Base-by-base conservation (phyloP, 2,113 vertebrate genomes). In the Callipepla californica region DNA sequence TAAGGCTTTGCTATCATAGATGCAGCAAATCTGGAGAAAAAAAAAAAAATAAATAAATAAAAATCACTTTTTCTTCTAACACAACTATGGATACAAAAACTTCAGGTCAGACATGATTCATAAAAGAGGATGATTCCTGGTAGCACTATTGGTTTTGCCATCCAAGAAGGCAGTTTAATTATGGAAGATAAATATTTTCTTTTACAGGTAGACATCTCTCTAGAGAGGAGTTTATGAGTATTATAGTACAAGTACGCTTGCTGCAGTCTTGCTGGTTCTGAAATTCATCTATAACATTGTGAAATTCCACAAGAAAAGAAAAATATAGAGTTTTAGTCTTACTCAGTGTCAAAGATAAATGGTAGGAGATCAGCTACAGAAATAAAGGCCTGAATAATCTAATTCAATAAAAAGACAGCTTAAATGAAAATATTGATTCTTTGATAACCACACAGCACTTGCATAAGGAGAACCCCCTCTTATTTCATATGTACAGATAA, bases 11-110 rank as follows among this genome's bases (percentile, higher is more conserved):
- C 34, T 75, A 50, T 11, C 34, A 63, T 0, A 59, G 38, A 21
- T 50, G 13, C 26, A 77, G 40, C 19, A 11, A 90, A 59, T 4
- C 3, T 4, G 7, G 21, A 0, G 0, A 3, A 7, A 3, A 15
- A 15, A 40, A 3, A 7, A 3, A 15, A 15, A 40, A 40, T 40
- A 40, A 51, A 26, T 4, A 47, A 47, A 47, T 19, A 47, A 2
- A 11, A 22, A 25, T 23, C 22, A 3, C 11, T 10, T 48, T 73
- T 76, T 22, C 38, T 50, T 38, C 9, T 20, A 57, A 45, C 7
- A 45, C 4, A 70, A 14, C 6, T 32, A 66, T 21, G 2, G 4
- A 6, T 8, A 53, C 3, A 34, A 87, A 88, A 50, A 63, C 9
- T 11, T 30, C 30, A 73, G 34, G 6, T 9, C 12, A 42, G 45